Evolutionary conservation across 2,888 invertebrate species (phyloP), one percentile per base, ranked within the genome.

Genomic region (Aquatica leii): DNA sequence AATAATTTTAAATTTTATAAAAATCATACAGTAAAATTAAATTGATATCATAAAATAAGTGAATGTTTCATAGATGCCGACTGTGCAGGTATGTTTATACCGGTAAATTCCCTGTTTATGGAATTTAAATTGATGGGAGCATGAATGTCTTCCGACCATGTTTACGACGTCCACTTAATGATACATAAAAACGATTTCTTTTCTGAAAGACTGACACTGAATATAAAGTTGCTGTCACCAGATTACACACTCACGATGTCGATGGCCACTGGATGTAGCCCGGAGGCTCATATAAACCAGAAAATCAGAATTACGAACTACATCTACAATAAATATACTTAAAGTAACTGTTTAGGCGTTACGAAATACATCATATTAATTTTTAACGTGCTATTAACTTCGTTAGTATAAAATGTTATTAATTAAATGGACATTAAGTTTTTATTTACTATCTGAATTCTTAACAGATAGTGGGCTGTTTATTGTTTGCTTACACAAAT

Each of bases 191-290:
- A 61, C 65, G 57, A 61, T 65, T 65, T 65, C 61, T 57, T 65
- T 65, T 65, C 46, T 53, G 61, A 65, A 58, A 65, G 53, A 54
- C 65, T 61, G 65, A 65, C 65, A 58, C 58, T 50, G 58, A 61
- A 58, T 65, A 61, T 65, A 65, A 65, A 65, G 61, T 65, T 61
- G 52, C 65, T 65, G 65, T 65, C 65, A 65, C 65, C 65, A 65
- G 58, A 61, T 65, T 65, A 65, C 52, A 65, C 52, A 54, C 46
- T 61, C 48, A 41, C 57, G 65, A 65, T 65, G 65, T 65, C 60
- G 65, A 56, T 60, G 56, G 65, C 60, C 65, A 64, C 59, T 60
- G 56, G 56, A 56, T 56, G 55, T 40, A 40, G 55, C 59, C 59
- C 12, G 14, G 37, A 55, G 59, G 35, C 20, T 35, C 59, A 56